Conservation (phyloP, 2,797 vertebrate species). For the Loriculus beryllinus region DNA sequence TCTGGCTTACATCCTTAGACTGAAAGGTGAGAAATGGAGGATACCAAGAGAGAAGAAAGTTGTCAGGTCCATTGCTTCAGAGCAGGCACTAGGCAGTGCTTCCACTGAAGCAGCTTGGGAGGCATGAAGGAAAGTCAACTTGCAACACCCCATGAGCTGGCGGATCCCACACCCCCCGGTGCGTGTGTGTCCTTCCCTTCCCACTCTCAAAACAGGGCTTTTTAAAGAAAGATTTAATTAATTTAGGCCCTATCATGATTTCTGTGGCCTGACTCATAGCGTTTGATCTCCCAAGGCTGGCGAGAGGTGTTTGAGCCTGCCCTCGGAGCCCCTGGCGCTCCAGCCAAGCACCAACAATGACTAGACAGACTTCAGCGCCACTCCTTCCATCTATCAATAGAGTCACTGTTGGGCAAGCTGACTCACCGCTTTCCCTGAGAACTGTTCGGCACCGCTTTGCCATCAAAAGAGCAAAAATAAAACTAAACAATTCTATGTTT, state of each 20-base stretch:
- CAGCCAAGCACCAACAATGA: constrained; percentile 62
- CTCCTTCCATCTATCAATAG: constrained; percentile 64
- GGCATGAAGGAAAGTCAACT: neutral
- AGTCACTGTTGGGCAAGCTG: constrained; percentile 55
- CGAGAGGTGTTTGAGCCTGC: constrained; percentile 44
- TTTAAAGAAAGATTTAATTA: neutral
- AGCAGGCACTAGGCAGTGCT: neutral
- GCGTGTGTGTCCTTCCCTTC: neutral
- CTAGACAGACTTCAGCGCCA: constrained; percentile 43
- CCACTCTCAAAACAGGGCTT: neutral
- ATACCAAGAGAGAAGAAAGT: neutral
- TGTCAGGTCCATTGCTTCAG: neutral
- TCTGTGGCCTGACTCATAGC: constrained; percentile 29
- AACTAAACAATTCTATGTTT: neutral
- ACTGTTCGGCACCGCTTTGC: neutral
- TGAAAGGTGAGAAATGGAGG: neutral
- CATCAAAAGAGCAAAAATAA: constrained; percentile 37
- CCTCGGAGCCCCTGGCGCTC: constrained; percentile 4
- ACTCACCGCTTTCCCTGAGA: constrained; percentile 43
- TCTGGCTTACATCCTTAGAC: neutral
- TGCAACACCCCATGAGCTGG: neutral
- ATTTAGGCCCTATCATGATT: constrained; percentile 37
- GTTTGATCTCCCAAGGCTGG: constrained; percentile 53
- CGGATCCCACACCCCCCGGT: neutral
- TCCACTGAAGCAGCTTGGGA: neutral